Conservation (phyloP, 2,797 vertebrate genomes). For the Knipowitschia caucasica region DNA sequence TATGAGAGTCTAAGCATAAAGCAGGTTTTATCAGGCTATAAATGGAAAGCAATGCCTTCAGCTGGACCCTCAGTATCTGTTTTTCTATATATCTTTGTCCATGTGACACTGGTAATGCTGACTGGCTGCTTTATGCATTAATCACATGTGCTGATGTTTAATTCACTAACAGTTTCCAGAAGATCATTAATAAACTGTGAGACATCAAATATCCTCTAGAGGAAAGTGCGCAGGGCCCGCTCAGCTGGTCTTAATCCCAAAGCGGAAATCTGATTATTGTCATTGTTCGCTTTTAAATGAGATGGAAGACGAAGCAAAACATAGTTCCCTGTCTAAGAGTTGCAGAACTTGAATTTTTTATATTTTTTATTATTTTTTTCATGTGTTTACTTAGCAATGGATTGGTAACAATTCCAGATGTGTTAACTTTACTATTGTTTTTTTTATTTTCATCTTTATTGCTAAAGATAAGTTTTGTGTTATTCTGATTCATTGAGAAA, state of each 20-base stretch:
- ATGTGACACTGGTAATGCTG: neutral
- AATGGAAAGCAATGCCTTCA: slow-evolving; percentile 18
- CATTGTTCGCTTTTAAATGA: slow-evolving; percentile 10
- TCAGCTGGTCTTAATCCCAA: slow-evolving; percentile 21
- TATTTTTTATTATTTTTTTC: neutral
- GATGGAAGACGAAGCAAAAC: slow-evolving; percentile 18
- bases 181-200: slow-evolving; percentile 17
- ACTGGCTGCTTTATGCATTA: too few relatives aligned
- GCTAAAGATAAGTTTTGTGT: too few relatives aligned
- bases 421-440: too few relatives aligned
- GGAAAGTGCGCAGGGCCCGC: slow-evolving; percentile 4
- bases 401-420: too few relatives aligned
- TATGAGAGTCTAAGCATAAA: slow-evolving; percentile 5
- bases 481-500: too few relatives aligned
- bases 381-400: too few relatives aligned
- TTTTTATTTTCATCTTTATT: too few relatives aligned
- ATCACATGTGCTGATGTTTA: too few relatives aligned
- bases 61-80: slow-evolving; percentile 17
- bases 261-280: slow-evolving; percentile 18
- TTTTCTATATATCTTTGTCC: neutral
- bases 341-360: too few relatives aligned
- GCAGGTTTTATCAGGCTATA: slow-evolving; percentile 5
- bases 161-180: slow-evolving; percentile 15
- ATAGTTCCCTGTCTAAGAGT: neutral
- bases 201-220: slow-evolving; percentile 29